These are phyloP conservation scores for Rhodophaea formosa DNA, from an alignment of 2,888 invertebrate genomes.

Conservation along the genomic window DNA sequence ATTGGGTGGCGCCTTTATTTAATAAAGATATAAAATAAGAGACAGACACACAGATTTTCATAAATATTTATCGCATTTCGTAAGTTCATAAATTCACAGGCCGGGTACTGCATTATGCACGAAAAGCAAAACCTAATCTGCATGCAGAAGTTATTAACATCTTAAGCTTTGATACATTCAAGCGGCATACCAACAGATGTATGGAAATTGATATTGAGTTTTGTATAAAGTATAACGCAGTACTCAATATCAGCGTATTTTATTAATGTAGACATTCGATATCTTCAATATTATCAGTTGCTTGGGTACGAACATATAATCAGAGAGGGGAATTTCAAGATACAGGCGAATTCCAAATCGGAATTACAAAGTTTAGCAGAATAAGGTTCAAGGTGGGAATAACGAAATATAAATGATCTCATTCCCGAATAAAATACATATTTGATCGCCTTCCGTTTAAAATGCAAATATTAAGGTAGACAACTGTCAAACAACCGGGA, in stretches of 20 bases:
- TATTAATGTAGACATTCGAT: constrained; percentile 11
- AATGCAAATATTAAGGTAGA: background rate
- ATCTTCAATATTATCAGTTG: constrained; percentile 13
- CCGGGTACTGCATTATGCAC: background rate
- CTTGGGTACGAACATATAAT: constrained; percentile 10
- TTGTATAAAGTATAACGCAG: constrained; percentile 22
- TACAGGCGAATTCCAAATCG: constrained; percentile 16
- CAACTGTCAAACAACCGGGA: background rate
- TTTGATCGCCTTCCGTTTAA: background rate
- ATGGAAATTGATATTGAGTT: too few relatives aligned
- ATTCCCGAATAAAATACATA: constrained; percentile 35
- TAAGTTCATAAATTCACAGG: background rate
- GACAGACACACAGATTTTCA: background rate
- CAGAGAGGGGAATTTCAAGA: constrained; percentile 13
- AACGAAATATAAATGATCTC: constrained; percentile 38
- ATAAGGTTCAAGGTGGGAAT: constrained; percentile 28
- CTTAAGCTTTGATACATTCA: background rate
- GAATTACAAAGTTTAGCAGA: constrained; percentile 18
- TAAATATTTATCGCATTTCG: background rate
- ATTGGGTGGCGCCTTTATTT: background rate
- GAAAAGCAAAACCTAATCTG: background rate
- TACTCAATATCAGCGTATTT: constrained; percentile 7
- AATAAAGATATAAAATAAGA: background rate
- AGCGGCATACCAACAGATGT: constrained; percentile 21
- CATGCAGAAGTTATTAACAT: background rate